Evolutionary conservation across 2,797 vertebrate genomes (phyloP), one percentile per base, ranked within the genome.

Genomic region (Sebastes paucispinis): DNA sequence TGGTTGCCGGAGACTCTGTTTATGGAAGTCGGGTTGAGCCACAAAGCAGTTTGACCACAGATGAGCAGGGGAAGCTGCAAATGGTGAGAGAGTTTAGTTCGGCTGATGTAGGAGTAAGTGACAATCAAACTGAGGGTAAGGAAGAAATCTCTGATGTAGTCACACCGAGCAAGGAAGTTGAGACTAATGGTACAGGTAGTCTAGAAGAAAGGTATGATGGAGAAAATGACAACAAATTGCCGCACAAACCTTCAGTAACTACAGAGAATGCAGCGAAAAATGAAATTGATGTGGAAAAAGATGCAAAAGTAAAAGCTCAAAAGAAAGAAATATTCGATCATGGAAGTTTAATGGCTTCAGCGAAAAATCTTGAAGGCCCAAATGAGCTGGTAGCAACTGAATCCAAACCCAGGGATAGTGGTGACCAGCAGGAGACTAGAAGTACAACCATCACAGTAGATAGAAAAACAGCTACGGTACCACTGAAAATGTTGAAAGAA

Each of bases 291-390:
- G 14, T 34, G 43, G 52, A 43, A 34, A 66, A 63, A 80, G 32
- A 69, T 0, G 27, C n/a, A 32, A 64, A 73, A 31, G 50, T 67
- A 24, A 79, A 85, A 63, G 29, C 77, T 64, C 60, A 82, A 74
- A 82, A 67, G 47, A 71, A 80, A 81, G 74, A 84, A 75, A 58
- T 27, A 5, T 25, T 64, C n/a, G 4, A 3, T 32, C 4, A 32
- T 70, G 65, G 90, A 81, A 73, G 55, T 79, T 16, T 34, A 60
- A 8, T 25, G 24, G 11, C 64, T 59, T 73, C 83, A 69, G 29
- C 6, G 27, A 50, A 70, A 76, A 66, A 52, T 62, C 20, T 39
- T 50, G 54, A 55, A 34, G 27, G 4, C 12, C 32, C 13, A 58
- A 54, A 59, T 11, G 29, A 86, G 36, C 27, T 68, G 27, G 9